Evolutionary conservation across 2,113 vertebrate genomes (phyloP).

Genomic region (Gavialis gangeticus): DNA sequence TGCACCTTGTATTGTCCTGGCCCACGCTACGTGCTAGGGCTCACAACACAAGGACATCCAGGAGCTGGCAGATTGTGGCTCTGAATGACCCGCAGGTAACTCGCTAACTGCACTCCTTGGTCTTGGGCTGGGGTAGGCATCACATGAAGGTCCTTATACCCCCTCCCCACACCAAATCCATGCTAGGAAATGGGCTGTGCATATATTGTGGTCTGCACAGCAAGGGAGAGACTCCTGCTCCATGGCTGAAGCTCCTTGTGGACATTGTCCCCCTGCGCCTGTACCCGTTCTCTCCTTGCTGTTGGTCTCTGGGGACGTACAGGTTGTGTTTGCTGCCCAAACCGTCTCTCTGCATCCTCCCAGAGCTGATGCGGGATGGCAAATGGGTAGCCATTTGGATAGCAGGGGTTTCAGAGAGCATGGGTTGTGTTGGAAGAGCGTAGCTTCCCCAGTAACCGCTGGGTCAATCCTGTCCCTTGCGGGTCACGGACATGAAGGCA

Average conservation of each 20-base stretch:
- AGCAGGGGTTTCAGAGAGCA: too few relatives aligned
- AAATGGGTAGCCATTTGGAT: too few relatives aligned
- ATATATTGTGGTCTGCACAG: fast-evolving
- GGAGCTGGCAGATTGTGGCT: too few relatives aligned
- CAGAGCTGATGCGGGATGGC: neutral
- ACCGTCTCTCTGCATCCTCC: neutral
- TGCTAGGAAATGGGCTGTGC: fast-evolving
- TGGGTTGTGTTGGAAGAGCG: too few relatives aligned
- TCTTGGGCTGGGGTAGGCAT: neutral
- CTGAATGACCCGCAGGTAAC: too few relatives aligned
- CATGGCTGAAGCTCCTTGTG: neutral
- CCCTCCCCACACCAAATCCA: neutral
- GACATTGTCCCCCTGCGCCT: neutral
- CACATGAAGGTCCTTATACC: neutral
- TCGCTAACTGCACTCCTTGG: neutral
- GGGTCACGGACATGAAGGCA: neutral
- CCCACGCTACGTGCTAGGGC: neutral
- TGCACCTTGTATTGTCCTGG: neutral
- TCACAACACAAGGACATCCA: too few relatives aligned
- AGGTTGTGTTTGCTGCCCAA: neutral
- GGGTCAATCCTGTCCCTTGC: too few relatives aligned
- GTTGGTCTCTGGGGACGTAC: neutral
- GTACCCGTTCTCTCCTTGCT: neutral
- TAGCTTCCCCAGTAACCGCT: too few relatives aligned
- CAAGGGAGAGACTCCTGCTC: neutral